Evolutionary conservation across 1,140 invertebrate species (phyloP).

Genomic region (Rhynchophorus ferrugineus): DNA sequence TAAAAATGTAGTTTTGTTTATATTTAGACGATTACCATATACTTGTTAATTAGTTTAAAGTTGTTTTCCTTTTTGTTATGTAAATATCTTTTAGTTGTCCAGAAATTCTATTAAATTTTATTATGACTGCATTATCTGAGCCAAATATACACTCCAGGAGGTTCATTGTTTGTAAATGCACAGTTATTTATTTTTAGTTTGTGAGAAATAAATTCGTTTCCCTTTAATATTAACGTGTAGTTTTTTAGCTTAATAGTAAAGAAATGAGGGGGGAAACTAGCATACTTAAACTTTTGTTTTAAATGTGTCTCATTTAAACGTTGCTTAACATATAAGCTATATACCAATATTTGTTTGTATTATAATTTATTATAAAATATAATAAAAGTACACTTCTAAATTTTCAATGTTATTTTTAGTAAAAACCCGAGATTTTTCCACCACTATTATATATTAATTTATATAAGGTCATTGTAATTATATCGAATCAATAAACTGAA

Average conservation of each 20-base stretch:
- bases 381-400: constrained; percentile 29
- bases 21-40: constrained; percentile 11
- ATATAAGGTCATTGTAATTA: too few relatives aligned
- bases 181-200: neutral
- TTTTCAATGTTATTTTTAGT: constrained; percentile 18
- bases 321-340: constrained; percentile 31
- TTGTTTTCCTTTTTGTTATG: constrained; percentile 17
- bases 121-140: constrained; percentile 23
- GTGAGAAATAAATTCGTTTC: neutral
- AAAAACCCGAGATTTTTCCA: too few relatives aligned
- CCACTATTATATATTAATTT: too few relatives aligned
- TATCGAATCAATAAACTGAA: too few relatives aligned
- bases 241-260: constrained; percentile 18
- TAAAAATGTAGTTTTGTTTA: constrained; percentile 16
- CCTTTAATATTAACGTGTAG: neutral
- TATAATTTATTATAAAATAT: constrained; percentile 33
- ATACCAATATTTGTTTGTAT: constrained; percentile 30
- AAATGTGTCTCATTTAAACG: constrained; percentile 31
- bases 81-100: constrained; percentile 9
- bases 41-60: constrained; percentile 20
- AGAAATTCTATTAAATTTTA: constrained; percentile 22
- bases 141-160: neutral
- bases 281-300: constrained; percentile 27
- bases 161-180: neutral
- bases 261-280: constrained; percentile 9